Evolutionary conservation across 1,140 invertebrate genomes (phyloP).

Genomic region (Musca vetustissima): DNA sequence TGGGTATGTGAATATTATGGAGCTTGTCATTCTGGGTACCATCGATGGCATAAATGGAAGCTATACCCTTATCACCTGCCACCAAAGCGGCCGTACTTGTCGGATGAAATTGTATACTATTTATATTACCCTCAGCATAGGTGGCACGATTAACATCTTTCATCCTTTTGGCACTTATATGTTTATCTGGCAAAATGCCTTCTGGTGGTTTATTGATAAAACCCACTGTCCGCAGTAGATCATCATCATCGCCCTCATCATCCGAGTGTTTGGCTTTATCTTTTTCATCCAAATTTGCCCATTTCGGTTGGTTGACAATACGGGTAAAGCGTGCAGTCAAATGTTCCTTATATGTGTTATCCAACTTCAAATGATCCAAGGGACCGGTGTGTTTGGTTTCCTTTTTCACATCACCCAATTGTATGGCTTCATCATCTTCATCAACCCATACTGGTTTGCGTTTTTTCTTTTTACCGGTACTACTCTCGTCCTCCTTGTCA

Average conservation of each 20-base stretch:
- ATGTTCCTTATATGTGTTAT: slow-evolving; percentile 62
- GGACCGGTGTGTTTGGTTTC: slow-evolving; percentile 58
- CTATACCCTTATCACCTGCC: slow-evolving; percentile 70
- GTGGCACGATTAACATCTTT: slow-evolving; percentile 73
- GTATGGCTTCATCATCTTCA: slow-evolving; percentile 66
- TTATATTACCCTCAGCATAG: slow-evolving; percentile 66
- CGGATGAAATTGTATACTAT: slow-evolving; percentile 83
- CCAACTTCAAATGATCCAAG: slow-evolving; percentile 55
- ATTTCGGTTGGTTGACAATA: slow-evolving; percentile 70
- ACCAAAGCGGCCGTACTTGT: slow-evolving; percentile 80
- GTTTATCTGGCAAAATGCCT: slow-evolving; percentile 55
- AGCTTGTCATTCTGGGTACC: slow-evolving; percentile 82
- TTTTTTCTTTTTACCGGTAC: slow-evolving; percentile 36
- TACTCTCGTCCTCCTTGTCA: slow-evolving; percentile 25
- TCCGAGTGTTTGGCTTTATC: slow-evolving; percentile 51
- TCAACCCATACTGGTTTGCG: slow-evolving; percentile 67
- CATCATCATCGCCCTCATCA: slow-evolving; percentile 65
- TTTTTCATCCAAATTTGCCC: slow-evolving; percentile 65
- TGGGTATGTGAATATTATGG: slow-evolving; percentile 72
- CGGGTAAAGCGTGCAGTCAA: slow-evolving; percentile 69
- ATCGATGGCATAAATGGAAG: slow-evolving; percentile 80
- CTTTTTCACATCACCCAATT: slow-evolving; percentile 60
- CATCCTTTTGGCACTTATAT: slow-evolving; percentile 67
- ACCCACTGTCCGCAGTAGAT: slow-evolving; percentile 64
- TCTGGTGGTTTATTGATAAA: slow-evolving; percentile 57